Evolutionary conservation across 2,113 vertebrate genomes (phyloP), one percentile per base, ranked within the genome.

Genomic region (Phrynosoma blainvillii): DNA sequence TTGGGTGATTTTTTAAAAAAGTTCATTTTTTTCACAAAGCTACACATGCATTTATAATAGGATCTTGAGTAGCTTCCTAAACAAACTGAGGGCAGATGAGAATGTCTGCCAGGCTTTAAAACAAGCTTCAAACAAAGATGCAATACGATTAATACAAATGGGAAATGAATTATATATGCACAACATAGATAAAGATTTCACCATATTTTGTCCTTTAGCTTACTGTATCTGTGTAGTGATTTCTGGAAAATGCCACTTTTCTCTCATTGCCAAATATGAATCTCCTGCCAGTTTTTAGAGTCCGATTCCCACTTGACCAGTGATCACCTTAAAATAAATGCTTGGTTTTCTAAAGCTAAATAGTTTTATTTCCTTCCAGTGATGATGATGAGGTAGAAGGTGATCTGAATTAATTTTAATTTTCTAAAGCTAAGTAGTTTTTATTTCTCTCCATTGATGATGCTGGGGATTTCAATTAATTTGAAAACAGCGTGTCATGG

Each of bases 21-120:
- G 89, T 85, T 91, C 89, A 42, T 2, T 92, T 93, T 93, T 94
- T 84, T 84, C 5, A 13, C 11, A 52, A 77, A 70, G 75, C 42
- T 10, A 36, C 14, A 27, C n/a, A 84, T 78, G 27, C 84, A 75
- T 86, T 86, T 65, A 89, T 92, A 92, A 92, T 66, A 84, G 47
- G 83, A 62, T 88, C 93, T 87, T 81, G 91, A 89, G 86, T 80
- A 86, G 93, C 10, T 84, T 27, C 88, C 3, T 88, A 87, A 5
- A 25, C 71, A 82, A 25, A 66, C 40, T 32, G 8, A 14, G 10
- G 36, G 54, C n/a, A 54, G 87, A 8, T 68, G 30, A 42, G 59
- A 76, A 65, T 5, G 59, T 16, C 59, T 82, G 42, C 40, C n/a
- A 82, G 32, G 10, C 52, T 76, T 65, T 13, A 47, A 77, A 65